Conservation (phyloP, 2,797 vertebrate genomes). For the Xiphophorus birchmanni region DNA sequence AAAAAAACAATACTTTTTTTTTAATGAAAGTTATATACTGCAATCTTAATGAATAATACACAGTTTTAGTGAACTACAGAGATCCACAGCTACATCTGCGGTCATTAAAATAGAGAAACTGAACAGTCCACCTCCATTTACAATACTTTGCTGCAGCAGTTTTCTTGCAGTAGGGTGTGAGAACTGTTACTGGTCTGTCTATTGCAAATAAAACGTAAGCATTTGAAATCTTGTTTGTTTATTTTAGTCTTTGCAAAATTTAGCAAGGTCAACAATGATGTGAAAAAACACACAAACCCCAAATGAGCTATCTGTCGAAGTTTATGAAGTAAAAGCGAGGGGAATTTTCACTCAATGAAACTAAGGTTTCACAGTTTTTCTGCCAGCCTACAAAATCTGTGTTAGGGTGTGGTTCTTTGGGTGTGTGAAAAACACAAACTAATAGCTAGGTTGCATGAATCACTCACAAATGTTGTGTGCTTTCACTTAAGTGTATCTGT, state of each 20-base stretch:
- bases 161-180: background rate
- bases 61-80: background rate
- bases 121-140: background rate
- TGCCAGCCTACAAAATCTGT: constrained; percentile 21
- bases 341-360: constrained; percentile 37
- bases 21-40: background rate
- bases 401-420: constrained; percentile 56
- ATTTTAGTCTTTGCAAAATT: constrained; percentile 20
- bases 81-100: background rate
- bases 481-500: constrained; percentile 32
- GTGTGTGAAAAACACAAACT: constrained; percentile 58
- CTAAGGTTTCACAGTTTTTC: constrained; percentile 30
- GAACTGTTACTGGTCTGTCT: background rate
- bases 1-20: background rate
- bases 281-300: constrained; percentile 46
- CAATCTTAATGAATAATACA: background rate
- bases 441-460: constrained; percentile 54
- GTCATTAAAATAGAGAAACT: background rate
- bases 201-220: constrained; percentile 13
- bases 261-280: constrained; percentile 22
- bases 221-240: constrained; percentile 28
- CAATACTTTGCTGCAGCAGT: background rate
- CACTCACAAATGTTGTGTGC: constrained; percentile 35
- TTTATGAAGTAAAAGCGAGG: constrained; percentile 45
- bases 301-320: constrained; percentile 37